Base-by-base conservation (phyloP, 2,113 vertebrate species). In the Porphyrio hochstetteri region DNA sequence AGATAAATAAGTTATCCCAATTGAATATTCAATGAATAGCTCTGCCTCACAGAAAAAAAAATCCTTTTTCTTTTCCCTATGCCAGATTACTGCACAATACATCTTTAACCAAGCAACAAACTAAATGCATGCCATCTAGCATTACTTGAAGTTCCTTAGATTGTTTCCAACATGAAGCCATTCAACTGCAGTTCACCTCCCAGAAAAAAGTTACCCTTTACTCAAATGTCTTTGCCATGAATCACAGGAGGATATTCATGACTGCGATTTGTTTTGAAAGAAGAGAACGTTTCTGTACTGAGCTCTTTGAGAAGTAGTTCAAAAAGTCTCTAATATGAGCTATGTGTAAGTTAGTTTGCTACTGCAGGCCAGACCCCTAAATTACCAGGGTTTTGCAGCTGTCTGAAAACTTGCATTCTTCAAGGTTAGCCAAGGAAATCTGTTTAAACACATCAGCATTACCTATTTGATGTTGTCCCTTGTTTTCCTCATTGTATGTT, bases 251-350 rank as follows among this genome's bases (percentile, higher is more conserved):
- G 67, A 82, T 77, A 85, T 35, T 79, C n/a, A 53, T 56, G 79
- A 90, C 16, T 76, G 36, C 14, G 85, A 29, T 93, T 95, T 97
- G 59, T 88, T 96, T 88, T 90, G 82, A 95, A 94, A 95, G 75
- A 52, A 80, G 79, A 90, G 55, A 85, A 55, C 55, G 42, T 91
- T 95, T 88, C 85, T 80, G 71, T 69, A 18, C 63, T 19, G 40
- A 72, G 46, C n/a, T 85, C 21, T 13, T 10, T 33, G 46, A n/a
- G 40, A 90, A 88, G 25, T 29, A 63, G 44, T 82, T 93, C n/a
- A 80, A 90, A 79, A 44, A 38, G 33, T 86, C 79, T 72, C 59
- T 25, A 76, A 80, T 25, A 64, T 7, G n/a, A 94, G 21, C 60
- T 90, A n/a, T 55, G 17, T 38, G 33, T 8, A 46, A 74, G 11